Evolutionary conservation across 2,797 vertebrate species (phyloP), one percentile per base, ranked within the genome.

Genomic region (Chelonia mydas): DNA sequence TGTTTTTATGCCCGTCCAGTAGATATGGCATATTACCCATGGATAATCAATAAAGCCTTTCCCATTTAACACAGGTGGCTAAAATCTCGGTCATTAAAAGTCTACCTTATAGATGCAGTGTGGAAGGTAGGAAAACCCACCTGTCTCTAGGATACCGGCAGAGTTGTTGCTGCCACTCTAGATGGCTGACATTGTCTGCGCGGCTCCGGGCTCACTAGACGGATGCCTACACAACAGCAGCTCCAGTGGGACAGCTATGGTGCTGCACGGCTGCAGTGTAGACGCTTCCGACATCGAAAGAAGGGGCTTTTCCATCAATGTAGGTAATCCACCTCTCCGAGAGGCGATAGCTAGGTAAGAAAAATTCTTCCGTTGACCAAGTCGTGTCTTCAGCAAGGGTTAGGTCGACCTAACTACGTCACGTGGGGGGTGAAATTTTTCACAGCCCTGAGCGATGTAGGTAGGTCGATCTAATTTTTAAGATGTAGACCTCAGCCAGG

Each of bases 201-300:
- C n/a, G n/a, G n/a, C 41, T 49, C 5, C 2, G 6, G 0, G 0
- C 77, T 79, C 45, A 88, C 49, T 0, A 0, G 11, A 4, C 0
- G 28, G 78, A 49, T 5, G 27, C 55, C 59, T 49, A 51, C 17
- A 5, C 82, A 11, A 47, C 41, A 87, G 27, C 25, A 57, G 9
- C 55, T 28, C 10, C 55, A 57, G 25, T 5, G 25, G 55, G 10
- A 57, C 25, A 11, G 54, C 9, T 57, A 27, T 5, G 25, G 11
- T 2, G 25, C 55, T 28, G 27, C 55, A 1, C 10, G 27, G 25
- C 27, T 5, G 27, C 11, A 57, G 55, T 57, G 55, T 11, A 57
- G 55, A 27, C 2, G 25, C 25, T 57, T 25, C 23, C 9, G 23
- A 27, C 25, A 27, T 23, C 10, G 11, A 57, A 25, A 27, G 55